phyloP scores from a whole-genome alignment of 2,113 vertebrate genomes.

The Crotophaga sulcirostris region DNA sequence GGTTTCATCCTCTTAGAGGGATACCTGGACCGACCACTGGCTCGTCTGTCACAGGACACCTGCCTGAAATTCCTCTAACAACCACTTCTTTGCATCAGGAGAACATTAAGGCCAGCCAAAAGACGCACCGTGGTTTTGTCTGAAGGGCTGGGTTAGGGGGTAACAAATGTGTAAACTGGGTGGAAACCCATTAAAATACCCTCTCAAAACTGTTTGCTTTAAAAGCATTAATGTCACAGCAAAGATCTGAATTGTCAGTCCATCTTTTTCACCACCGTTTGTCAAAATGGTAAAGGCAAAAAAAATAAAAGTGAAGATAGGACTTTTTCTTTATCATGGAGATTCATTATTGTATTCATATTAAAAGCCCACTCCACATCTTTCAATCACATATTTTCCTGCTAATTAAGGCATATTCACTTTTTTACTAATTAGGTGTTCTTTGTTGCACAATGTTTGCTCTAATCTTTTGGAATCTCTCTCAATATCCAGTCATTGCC shows the following conservation, averaged over 20 bases:
- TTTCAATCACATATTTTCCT: constrained; percentile 76
- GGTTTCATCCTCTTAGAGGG: not conserved
- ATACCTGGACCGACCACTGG: not conserved
- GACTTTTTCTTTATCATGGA: not conserved
- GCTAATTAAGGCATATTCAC: constrained; percentile 79
- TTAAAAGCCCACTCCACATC: constrained; percentile 58
- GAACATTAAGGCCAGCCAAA: not conserved
- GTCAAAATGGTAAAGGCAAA: not conserved
- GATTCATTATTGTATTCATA: constrained; percentile 38
- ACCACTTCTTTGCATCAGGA: not conserved
- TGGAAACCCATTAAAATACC: not conserved
- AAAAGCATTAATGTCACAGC: not conserved
- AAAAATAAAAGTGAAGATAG: not conserved
- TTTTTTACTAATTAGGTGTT: constrained; percentile 84
- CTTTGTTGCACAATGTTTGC: constrained; percentile 84
- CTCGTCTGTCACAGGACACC: not conserved
- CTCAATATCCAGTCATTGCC: constrained; percentile 81
- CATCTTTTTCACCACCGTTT: not conserved
- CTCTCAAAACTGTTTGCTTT: constrained; percentile 17
- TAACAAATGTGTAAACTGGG: constrained; percentile 15
- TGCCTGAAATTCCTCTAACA: not conserved
- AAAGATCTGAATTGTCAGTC: not conserved
- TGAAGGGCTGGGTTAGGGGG: not conserved
- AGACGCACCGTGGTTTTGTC: not conserved
- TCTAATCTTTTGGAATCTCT: constrained; percentile 83